Evolutionary conservation across 1,140 invertebrate species (phyloP).

Genomic region (Cyphomyrmex costatus): DNA sequence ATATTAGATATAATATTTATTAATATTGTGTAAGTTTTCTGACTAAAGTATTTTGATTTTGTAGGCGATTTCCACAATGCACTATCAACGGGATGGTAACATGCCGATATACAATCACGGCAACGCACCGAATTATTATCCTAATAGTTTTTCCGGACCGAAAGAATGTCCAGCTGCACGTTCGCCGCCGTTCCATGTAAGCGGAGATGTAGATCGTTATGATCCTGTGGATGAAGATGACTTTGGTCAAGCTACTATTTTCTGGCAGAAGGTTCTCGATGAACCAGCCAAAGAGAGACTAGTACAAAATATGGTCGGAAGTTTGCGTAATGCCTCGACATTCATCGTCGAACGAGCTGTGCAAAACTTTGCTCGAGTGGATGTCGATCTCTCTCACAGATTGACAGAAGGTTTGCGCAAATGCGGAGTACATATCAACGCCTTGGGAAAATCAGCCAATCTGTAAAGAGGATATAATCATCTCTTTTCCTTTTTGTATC

Average conservation of each 20-base stretch:
- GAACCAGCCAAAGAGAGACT: conserved; percentile 91
- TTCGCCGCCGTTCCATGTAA: conserved; percentile 85
- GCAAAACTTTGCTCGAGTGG: conserved; percentile 91
- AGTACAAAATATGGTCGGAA: conserved; percentile 93
- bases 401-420: conserved; percentile 89
- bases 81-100: conserved; percentile 96
- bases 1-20: neutral
- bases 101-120: conserved; percentile 90
- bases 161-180: conserved; percentile 85
- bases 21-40: neutral
- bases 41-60: conserved; percentile 13
- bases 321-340: conserved; percentile 92
- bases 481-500: neutral
- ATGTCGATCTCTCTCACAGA: conserved; percentile 90
- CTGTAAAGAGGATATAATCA: conserved; percentile 72
- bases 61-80: conserved; percentile 86
- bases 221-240: conserved; percentile 96
- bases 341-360: conserved; percentile 95
- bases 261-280: conserved; percentile 94
- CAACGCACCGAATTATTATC: conserved; percentile 97
- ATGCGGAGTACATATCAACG: conserved; percentile 86
- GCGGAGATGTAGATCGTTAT: conserved; percentile 91
- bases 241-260: conserved; percentile 93
- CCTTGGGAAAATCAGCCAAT: conserved; percentile 80
- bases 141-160: conserved; percentile 97